Conservation (phyloP, 2,113 vertebrate genomes). For the Zootoca vivipara region DNA sequence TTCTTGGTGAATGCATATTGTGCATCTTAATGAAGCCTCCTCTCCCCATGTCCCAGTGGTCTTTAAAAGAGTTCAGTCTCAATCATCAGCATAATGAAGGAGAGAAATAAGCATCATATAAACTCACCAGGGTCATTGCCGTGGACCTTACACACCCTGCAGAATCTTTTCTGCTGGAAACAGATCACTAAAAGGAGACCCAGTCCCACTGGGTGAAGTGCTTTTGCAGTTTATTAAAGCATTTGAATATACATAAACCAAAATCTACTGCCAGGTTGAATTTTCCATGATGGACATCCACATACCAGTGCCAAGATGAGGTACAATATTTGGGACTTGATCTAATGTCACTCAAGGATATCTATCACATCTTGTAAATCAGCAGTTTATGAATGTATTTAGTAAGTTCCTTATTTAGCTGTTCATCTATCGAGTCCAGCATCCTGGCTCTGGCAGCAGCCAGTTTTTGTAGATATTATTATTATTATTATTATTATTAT, state of each 20-base stretch:
- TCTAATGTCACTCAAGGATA: background rate
- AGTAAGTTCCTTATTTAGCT: background rate
- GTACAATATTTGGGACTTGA: background rate
- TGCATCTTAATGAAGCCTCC: conserved; percentile 23
- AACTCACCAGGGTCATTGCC: conserved; percentile 2
- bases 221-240: background rate
- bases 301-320: background rate
- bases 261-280: background rate
- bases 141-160: background rate
- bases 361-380: background rate
- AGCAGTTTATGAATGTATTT: background rate
- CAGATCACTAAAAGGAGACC: background rate
- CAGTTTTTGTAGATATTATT: background rate
- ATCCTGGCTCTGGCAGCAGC: background rate
- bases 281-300: background rate
- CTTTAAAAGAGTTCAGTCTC: conserved; percentile 26
- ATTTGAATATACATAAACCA: background rate
- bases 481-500: too few relatives aligned
- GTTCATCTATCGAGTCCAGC: background rate
- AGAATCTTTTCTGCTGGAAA: background rate
- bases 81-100: conserved; percentile 31
- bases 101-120: conserved; percentile 21
- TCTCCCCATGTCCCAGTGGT: conserved; percentile 18
- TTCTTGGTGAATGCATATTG: background rate
- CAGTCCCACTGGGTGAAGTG: background rate